Base-by-base conservation (phyloP, 2,888 invertebrate genomes). In the Zygaena filipendulae region DNA sequence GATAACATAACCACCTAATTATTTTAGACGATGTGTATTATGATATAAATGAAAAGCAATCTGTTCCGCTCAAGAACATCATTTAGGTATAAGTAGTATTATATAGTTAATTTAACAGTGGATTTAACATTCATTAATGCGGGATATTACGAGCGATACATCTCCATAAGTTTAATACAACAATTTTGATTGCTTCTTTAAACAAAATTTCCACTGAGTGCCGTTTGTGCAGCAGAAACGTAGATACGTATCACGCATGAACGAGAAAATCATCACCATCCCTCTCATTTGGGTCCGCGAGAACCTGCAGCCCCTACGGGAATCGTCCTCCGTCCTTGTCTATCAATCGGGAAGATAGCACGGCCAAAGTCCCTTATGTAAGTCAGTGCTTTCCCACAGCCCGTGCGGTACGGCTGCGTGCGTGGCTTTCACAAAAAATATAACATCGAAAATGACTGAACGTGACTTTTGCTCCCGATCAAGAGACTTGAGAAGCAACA, bases 361-460 rank as follows among this genome's bases (percentile, higher is more conserved):
- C 59, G 56, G 62, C 62, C 55, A 51, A 50, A 60, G 56, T 71
- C 69, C 77, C 79, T 77, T 77, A 79, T 72, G 71, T 79, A 77
- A 77, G 75, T 59, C 71, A 79, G 79, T 77, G 61, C 66, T 67
- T 47, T 47, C 42, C 42, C 42, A 47, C 39, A 43, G 36, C 40
- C 42, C 50, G 45, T 31, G 27, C 16, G 19, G 51, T 32, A 26
- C 42, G 52, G 64, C 49, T 67, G 72, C 47, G 53, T 47, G 50
- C 47, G 43, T 42, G 38, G 39, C 32, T 30, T 39, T 35, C 35
- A 28, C 36, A 28, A 32, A 48, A n/a, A n/a, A 16, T 7, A 40
- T 30, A 33, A 40, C 38, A 35, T 32, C 45, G 56, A 56, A 57
- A 57, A 52, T 67, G 62, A 66, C 52, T 66, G 63, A 56, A 48